Conservation (phyloP, 2,113 vertebrate genomes). For the Oryzias javanicus region DNA sequence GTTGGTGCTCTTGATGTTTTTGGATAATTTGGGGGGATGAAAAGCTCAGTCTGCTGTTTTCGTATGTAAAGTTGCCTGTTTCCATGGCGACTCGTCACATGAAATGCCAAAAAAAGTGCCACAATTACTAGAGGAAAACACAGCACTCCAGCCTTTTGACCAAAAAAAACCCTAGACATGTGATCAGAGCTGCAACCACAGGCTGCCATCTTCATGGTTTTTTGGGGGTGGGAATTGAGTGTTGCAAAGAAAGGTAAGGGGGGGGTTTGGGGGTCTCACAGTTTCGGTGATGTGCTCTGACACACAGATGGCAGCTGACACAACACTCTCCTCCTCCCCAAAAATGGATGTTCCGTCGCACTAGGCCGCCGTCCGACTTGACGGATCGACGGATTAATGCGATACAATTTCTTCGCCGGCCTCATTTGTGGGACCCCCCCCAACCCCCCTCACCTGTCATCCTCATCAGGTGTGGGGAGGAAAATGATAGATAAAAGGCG, state of each 20-base stretch:
- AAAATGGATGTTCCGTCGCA: constrained; percentile 31
- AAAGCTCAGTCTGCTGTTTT: no score
- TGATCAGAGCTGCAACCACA: no score
- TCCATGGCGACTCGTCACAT: no score
- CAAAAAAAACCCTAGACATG: no score
- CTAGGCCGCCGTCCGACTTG: constrained; percentile 1
- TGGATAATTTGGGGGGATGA: no score
- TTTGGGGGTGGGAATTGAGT: neutral
- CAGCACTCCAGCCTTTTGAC: no score
- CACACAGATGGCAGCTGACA: constrained; percentile 70
- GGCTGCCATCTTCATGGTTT: neutral
- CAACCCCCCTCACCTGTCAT: neutral
- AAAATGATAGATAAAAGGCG: no score
- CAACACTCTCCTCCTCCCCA: constrained; percentile 42
- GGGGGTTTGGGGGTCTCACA: constrained; percentile 54
- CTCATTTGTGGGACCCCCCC: neutral
- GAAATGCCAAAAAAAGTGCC: no score
- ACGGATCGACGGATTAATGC: constrained; percentile 28
- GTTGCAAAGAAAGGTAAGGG: constrained; percentile 39
- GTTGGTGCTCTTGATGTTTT: no score
- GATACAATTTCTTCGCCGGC: neutral
- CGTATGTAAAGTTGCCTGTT: no score
- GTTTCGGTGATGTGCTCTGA: constrained; percentile 58
- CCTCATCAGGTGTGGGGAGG: neutral
- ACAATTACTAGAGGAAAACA: no score